These are phyloP conservation scores for Oophaga pumilio DNA, from an alignment of 2,113 vertebrate species.

Conservation along the genomic window DNA sequence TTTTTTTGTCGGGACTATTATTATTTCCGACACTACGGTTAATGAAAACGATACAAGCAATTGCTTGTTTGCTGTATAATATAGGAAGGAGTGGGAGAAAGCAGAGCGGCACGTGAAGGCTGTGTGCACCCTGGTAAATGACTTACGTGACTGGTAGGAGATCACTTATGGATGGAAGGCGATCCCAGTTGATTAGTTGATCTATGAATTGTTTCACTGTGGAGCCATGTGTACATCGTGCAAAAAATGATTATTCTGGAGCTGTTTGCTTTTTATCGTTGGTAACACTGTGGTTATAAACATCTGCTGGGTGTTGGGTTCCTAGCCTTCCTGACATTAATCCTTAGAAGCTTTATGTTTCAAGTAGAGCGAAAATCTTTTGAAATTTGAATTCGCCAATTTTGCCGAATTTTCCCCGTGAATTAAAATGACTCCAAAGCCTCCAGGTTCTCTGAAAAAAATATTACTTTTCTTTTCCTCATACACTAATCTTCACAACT, in stretches of 20 bases:
- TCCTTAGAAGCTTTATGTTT: too few species aligned
- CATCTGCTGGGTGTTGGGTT: not conserved
- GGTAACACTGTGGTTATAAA: not conserved
- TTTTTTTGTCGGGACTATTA: slow-evolving; percentile 29
- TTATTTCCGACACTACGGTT: slow-evolving; percentile 28
- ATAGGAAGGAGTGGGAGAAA: not conserved
- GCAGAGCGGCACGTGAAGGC: not conserved
- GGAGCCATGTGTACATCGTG: not conserved
- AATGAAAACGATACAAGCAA: slow-evolving; percentile 41
- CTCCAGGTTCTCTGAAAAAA: too few species aligned
- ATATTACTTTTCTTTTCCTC: too few species aligned
- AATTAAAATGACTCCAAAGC: too few species aligned
- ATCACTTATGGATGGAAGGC: not conserved
- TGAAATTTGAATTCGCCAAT: too few species aligned
- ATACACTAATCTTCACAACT: too few species aligned
- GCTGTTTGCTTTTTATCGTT: not conserved
- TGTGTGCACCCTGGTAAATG: not conserved
- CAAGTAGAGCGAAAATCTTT: too few species aligned
- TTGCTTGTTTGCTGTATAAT: not conserved
- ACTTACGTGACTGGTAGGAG: not conserved
- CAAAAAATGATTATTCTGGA: not conserved
- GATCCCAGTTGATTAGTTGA: too few species aligned
- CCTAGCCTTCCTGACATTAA: not conserved
- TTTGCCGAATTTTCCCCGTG: too few species aligned
- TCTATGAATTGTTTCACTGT: not conserved